A percentile compares a stretch with the other conserved stretches of the same genome.
Evolutionary conservation across 2,888 invertebrate genomes (phyloP).

Genomic region (Netelia melanura): DNA sequence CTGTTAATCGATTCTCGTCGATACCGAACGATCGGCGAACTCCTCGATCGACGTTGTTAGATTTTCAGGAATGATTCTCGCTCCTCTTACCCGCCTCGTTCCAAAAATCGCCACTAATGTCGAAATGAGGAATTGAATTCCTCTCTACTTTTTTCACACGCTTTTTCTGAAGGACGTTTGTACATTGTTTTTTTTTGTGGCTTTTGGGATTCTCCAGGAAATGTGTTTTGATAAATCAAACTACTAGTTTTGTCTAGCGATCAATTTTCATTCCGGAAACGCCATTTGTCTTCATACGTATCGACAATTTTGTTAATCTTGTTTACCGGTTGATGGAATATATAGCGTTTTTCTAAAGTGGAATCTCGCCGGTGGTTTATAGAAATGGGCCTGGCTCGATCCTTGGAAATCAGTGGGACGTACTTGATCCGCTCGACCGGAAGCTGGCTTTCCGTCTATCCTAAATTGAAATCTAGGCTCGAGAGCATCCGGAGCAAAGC

Average conservation of each 20-base stretch:
- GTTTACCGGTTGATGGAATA: neutral
- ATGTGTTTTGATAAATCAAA: neutral
- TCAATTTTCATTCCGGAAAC: neutral
- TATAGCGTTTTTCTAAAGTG: too few species aligned
- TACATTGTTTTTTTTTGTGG: too few species aligned
- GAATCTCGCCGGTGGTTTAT: too few species aligned
- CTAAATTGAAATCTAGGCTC: slow-evolving; percentile 13
- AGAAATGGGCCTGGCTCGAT: too few species aligned
- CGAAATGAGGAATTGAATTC: slow-evolving; percentile 11
- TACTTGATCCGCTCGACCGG: too few species aligned
- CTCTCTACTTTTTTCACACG: neutral
- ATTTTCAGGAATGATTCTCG: neutral
- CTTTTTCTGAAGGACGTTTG: neutral
- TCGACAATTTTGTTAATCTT: neutral
- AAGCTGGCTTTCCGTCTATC: neutral
- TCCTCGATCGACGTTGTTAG: neutral
- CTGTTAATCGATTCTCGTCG: neutral
- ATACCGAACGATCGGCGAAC: neutral
- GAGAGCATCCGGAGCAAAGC: neutral
- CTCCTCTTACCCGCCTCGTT: neutral
- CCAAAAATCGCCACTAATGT: too few species aligned
- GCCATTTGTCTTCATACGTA: neutral
- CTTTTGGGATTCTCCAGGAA: too few species aligned
- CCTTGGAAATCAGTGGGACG: too few species aligned
- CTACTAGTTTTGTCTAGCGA: neutral